These are phyloP conservation scores for Hydractinia echinata DNA, from an alignment of 30 jellyfish, hydroid and myxozoan genomes.

Conservation along the genomic window DNA sequence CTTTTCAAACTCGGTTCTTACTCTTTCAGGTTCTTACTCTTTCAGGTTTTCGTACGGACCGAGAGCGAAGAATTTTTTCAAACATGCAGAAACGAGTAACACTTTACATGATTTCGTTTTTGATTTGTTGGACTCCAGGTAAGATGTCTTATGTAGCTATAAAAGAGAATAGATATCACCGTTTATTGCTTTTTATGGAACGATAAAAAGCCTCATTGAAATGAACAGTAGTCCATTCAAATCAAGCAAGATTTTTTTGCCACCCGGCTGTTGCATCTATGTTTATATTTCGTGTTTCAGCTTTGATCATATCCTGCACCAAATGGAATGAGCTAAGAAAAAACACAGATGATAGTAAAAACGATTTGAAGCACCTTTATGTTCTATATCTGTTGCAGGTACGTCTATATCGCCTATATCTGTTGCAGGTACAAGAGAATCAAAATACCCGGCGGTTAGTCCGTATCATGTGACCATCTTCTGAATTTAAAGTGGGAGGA, in stretches of 20 bases:
- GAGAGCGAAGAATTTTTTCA: conserved; percentile 59
- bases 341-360: not conserved
- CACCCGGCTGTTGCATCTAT: too few relatives aligned
- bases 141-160: not conserved
- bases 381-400: conserved; percentile 60
- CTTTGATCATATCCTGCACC: not conserved
- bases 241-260: too few relatives aligned
- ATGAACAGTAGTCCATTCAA: too few relatives aligned
- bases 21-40: conserved; percentile 33
- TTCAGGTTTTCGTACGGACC: conserved; percentile 74
- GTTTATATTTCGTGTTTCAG: not conserved
- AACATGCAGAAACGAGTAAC: conserved; percentile 63
- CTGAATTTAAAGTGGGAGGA: too few relatives aligned
- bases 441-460: too few relatives aligned
- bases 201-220: too few relatives aligned
- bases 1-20: not conserved
- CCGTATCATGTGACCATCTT: too few relatives aligned
- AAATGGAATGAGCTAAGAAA: not conserved
- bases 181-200: not conserved
- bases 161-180: not conserved
- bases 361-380: conserved; percentile 17
- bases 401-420: not conserved
- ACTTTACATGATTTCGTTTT: conserved; percentile 57
- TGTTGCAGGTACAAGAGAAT: not conserved
- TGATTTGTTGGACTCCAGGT: conserved; percentile 95